These are phyloP conservation scores for Urocitellus parryii DNA, from an alignment of 2,113 vertebrate genomes.

Conservation along the genomic window DNA sequence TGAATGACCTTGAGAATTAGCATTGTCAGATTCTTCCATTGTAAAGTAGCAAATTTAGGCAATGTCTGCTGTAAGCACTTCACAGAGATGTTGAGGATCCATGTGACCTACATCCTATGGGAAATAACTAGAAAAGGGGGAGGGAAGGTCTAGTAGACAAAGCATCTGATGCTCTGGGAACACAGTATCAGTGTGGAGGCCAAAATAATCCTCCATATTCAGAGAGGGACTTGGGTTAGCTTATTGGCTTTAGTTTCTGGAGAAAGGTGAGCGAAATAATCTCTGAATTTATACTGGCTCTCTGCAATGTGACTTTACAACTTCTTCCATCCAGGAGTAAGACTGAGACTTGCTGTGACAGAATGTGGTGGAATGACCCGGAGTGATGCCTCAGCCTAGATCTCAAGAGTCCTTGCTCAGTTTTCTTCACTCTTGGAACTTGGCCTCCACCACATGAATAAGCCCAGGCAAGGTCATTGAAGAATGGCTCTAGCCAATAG, in stretches of 20 bases:
- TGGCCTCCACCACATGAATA: neutral
- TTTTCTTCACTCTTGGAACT: neutral
- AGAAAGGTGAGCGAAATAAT: neutral
- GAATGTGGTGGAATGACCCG: neutral
- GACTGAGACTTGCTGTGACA: conserved; percentile 37
- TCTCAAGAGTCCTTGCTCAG: neutral
- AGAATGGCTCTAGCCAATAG: neutral
- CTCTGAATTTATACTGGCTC: neutral
- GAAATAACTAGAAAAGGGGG: neutral
- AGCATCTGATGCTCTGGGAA: neutral
- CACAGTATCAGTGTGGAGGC: neutral
- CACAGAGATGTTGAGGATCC: neutral
- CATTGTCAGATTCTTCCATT: neutral
- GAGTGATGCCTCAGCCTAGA: neutral
- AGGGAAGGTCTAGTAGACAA: neutral
- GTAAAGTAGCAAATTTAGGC: conserved; percentile 18
- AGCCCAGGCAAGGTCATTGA: neutral
- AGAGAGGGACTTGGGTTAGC: neutral
- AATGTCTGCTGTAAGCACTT: neutral
- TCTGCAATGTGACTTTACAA: conserved; percentile 34
- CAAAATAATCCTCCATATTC: neutral
- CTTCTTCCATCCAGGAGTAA: neutral
- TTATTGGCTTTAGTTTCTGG: neutral
- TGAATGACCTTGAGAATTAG: conserved; percentile 16
- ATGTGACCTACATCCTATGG: neutral